Evolutionary conservation across 2,888 invertebrate genomes (phyloP), one percentile per base, ranked within the genome.

Genomic region (Rambutsinella grinnellia): DNA sequence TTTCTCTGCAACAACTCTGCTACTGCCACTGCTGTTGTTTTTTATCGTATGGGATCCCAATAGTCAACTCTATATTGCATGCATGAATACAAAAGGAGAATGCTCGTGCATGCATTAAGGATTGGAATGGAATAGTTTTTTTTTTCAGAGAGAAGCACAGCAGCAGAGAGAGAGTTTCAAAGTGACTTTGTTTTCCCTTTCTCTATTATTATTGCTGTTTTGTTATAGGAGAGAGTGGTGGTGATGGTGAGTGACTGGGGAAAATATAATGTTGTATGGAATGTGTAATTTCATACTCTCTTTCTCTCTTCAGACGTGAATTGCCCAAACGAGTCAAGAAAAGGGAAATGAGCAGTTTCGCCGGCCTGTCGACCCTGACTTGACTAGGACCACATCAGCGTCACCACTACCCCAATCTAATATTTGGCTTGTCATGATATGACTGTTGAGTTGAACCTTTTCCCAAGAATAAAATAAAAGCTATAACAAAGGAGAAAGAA

Each of bases 301-400:
- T 46, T 17, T 46, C 46, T 17, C 46, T 46, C 17, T 71, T 63
- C 71, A 63, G 71, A 71, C 71, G 65, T 63, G 63, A 63, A 71
- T 71, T 71, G 62, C 71, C 71, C 71, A 71, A 63, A 63, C 36
- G 54, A 71, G 71, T 71, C 71, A 71, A 71, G 71, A 71, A 71
- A 71, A 63, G 63, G 71, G 71, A 71, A 71, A 71, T 71, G 71
- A 71, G 71, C 63, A 71, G 71, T 71, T 71, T 71, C 63, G 63
- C 71, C 71, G 63, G 71, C 65, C 71, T 71, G 71, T 71, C 71
- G 71, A 71, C 71, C 71, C 71, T 71, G 71, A 65, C 71, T 71
- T n/a, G n/a, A n/a, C n/a, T n/a, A n/a, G n/a, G n/a, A n/a, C n/a
- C n/a, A n/a, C n/a, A n/a, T n/a, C 19, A n/a, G 19, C 49, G 15